Conservation (phyloP, 2,113 vertebrate species). For the Pygoscelis antarcticus region DNA sequence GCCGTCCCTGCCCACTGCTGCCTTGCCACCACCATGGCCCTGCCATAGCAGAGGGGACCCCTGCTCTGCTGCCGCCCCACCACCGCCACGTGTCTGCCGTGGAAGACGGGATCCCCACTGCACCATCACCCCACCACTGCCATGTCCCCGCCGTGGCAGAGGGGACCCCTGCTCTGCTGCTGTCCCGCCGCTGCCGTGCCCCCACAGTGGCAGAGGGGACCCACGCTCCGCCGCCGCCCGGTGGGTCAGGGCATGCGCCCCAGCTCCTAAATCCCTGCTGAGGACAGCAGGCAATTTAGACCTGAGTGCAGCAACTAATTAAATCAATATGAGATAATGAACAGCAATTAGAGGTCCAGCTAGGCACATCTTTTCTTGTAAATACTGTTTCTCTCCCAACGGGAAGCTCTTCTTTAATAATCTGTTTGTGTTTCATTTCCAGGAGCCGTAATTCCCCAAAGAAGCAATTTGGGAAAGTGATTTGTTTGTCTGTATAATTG, state of each 20-base stretch:
- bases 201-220: not conserved
- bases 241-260: conserved; percentile 62
- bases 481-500: conserved; percentile 90
- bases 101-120: not conserved
- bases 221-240: not conserved
- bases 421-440: conserved; percentile 96
- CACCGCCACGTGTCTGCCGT: not conserved
- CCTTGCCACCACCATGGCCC: not conserved
- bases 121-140: not conserved
- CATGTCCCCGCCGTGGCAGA: rapidly evolving
- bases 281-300: conserved; percentile 88
- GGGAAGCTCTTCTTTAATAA: conserved; percentile 92
- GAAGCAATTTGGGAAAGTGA: conserved; percentile 92
- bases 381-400: conserved; percentile 90
- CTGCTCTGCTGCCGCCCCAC: not conserved
- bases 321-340: conserved; percentile 99
- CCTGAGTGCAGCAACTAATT: conserved; percentile 91
- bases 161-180: not conserved
- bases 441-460: conserved; percentile 90
- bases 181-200: not conserved
- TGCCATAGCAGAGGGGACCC: not conserved
- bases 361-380: conserved; percentile 91
- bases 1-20: not conserved
- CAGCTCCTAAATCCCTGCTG: conserved; percentile 74
- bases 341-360: conserved; percentile 95